Conservation (phyloP, 2,888 invertebrate species). For the Timema podura region DNA sequence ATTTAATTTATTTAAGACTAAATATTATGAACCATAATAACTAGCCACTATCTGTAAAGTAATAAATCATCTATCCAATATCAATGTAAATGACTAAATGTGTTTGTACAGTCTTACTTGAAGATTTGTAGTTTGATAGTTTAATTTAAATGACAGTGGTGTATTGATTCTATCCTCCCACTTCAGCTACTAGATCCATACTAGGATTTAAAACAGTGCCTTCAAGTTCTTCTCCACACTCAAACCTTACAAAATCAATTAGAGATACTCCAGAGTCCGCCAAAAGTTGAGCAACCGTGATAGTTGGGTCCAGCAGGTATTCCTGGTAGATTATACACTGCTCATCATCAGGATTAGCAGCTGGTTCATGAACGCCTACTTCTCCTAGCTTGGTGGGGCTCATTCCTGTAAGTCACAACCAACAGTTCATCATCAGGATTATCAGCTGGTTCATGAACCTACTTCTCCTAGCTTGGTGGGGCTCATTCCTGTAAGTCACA, state of each 20-base stretch:
- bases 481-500: slow-evolving; percentile 61
- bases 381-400: slow-evolving; percentile 75
- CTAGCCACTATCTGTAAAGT: too few relatives aligned
- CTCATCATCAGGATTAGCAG: slow-evolving; percentile 68
- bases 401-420: slow-evolving; percentile 61
- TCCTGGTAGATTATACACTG: slow-evolving; percentile 80
- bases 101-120: too few relatives aligned
- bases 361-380: slow-evolving; percentile 63
- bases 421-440: slow-evolving; percentile 72
- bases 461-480: slow-evolving; percentile 77
- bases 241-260: slow-evolving; percentile 79
- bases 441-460: slow-evolving; percentile 57
- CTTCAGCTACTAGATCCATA: background rate
- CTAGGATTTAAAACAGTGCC: background rate
- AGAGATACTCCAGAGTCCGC: slow-evolving; percentile 54
- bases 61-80: too few relatives aligned
- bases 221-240: slow-evolving; percentile 66
- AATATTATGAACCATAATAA: too few relatives aligned
- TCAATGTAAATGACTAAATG: too few relatives aligned
- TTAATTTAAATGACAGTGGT: too few relatives aligned
- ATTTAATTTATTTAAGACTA: too few relatives aligned
- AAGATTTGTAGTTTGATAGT: too few relatives aligned
- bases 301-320: slow-evolving; percentile 72
- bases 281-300: slow-evolving; percentile 69
- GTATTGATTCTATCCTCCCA: background rate